Conservation (phyloP, 1,140 invertebrate species). For the Anastrepha obliqua region DNA sequence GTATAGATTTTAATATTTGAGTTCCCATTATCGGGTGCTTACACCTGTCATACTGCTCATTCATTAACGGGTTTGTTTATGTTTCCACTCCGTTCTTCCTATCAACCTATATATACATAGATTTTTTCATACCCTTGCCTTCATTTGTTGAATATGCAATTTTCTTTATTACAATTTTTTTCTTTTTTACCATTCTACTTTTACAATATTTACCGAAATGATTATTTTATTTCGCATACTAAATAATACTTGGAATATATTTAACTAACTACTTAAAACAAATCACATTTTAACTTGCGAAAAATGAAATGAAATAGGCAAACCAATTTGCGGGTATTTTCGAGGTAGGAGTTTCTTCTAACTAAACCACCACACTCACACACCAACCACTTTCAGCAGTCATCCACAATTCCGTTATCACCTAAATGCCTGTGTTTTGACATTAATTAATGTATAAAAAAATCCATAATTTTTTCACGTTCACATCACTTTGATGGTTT, state of each 20-base stretch:
- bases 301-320: conserved; percentile 61
- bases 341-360: conserved; percentile 69
- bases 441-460: neutral
- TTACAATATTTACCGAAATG: conserved; percentile 23
- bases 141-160: conserved; percentile 7
- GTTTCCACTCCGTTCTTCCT: conserved; percentile 9
- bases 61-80: neutral
- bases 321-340: conserved; percentile 74
- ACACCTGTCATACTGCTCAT: neutral
- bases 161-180: conserved; percentile 47
- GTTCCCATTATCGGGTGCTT: neutral
- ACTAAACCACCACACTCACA: conserved; percentile 17
- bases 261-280: conserved; percentile 54
- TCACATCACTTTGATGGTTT: neutral
- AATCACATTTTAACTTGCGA: conserved; percentile 26
- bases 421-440: conserved; percentile 17
- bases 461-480: conserved; percentile 11
- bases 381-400: conserved; percentile 8
- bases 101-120: neutral
- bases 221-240: conserved; percentile 35
- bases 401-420: conserved; percentile 17
- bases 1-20: conserved; percentile 17
- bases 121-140: conserved; percentile 25
- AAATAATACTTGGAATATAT: conserved; percentile 57
- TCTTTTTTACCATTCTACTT: conserved; percentile 28